Evolutionary conservation across 2,797 vertebrate species (phyloP), one percentile per base, ranked within the genome.

Genomic region (Cirrhinus molitorella): DNA sequence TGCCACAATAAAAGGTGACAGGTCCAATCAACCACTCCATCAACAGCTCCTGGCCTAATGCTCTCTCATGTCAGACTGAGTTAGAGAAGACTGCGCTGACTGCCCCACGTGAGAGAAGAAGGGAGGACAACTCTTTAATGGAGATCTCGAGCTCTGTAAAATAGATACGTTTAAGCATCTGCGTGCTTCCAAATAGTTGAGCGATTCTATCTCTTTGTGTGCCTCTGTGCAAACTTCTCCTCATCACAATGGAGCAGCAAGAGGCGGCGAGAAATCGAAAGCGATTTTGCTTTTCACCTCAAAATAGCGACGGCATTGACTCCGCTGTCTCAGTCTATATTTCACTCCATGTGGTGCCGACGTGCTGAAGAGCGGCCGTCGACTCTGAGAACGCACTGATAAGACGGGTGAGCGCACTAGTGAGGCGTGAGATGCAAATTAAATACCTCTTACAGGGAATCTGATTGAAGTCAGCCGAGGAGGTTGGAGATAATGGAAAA

Each of bases 51-150:
- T 83, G 88, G 92, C 91, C 91, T 93, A 93, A 94, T 93, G 93
- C 90, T 90, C 92, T 93, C 92, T 93, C 90, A 91, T 92, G 93
- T 95, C 91, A 88, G 91, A 92, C 92, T 93, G 92, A 76, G 88
- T 91, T 90, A 91, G 91, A 81, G 87, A 87, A 87, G 43, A 68
- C 75, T 25, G 73, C 31, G 83, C 40, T 87, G 85, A 84, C 73
- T 90, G 90, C 88, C 72, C 72, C 83, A 75, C 84, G 85, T 87
- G 75, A 66, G 61, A 77, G 34, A 80, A 49, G 0, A 23, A 67
- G 21, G 40, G 70, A 61, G 51, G 55, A 45, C 47, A 73, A 49
- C 51, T 71, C 43, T 73, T 85, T 76, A 86, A 86, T 86, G 88
- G 88, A 89, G 90, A 91, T 91, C 90, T 88, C 82, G 16, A 78